Evolutionary conservation across 1,140 invertebrate species (phyloP).

Genomic region (Bombus polaris): DNA sequence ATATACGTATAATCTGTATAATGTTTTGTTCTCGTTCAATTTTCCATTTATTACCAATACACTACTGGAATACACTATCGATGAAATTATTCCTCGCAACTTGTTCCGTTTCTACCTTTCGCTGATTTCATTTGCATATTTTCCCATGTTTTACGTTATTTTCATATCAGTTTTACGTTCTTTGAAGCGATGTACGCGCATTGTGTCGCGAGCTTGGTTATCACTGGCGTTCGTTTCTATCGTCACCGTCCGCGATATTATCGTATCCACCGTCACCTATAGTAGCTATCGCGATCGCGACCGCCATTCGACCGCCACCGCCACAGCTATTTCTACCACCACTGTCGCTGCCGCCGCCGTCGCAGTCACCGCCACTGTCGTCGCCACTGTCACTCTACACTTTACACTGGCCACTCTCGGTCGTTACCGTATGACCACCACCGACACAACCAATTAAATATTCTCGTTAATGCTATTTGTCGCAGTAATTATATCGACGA

Average conservation of each 20-base stretch:
- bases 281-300: constrained; percentile 29
- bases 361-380: constrained; percentile 25
- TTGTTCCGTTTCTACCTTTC: neutral
- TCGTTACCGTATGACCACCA: neutral
- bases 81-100: neutral
- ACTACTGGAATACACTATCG: neutral
- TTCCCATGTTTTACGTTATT: constrained; percentile 30
- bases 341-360: constrained; percentile 29
- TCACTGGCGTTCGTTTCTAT: constrained; percentile 47
- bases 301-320: constrained; percentile 46
- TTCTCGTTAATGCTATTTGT: constrained; percentile 16
- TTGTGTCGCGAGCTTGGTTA: constrained; percentile 44
- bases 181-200: constrained; percentile 5
- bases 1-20: neutral
- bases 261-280: constrained; percentile 36
- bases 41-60: neutral
- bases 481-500: constrained; percentile 42
- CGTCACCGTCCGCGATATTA: constrained; percentile 37
- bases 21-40: neutral
- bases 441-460: constrained; percentile 5
- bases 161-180: neutral
- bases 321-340: constrained; percentile 37
- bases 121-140: constrained; percentile 42
- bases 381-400: constrained; percentile 29
- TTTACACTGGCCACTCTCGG: constrained; percentile 15